These are phyloP conservation scores for Microctenopoma stevenorrisi DNA, from an alignment of 2,797 vertebrate genomes.

Conservation along the genomic window DNA sequence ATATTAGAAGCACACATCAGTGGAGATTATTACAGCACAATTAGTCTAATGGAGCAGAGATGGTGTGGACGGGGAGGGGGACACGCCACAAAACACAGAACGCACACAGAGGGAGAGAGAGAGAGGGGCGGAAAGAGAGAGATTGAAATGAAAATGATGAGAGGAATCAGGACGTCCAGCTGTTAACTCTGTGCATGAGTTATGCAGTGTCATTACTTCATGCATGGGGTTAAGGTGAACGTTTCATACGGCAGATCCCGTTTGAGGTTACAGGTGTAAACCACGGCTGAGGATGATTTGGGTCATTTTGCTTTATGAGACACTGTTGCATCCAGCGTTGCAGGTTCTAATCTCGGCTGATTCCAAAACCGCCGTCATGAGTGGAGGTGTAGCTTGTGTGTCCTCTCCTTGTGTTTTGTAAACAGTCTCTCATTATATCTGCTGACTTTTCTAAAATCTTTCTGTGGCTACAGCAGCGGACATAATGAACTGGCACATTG, in stretches of 20 bases:
- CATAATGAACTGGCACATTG: slow-evolving; percentile 57
- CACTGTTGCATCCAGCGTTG: slow-evolving; percentile 4
- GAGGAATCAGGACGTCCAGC: slow-evolving; percentile 72
- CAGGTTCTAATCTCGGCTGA: slow-evolving; percentile 15
- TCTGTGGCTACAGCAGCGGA: slow-evolving; percentile 41
- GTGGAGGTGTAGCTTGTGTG: background rate
- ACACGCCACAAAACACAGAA: slow-evolving; percentile 34
- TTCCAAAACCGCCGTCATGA: slow-evolving; percentile 14
- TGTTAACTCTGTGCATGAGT: slow-evolving; percentile 63
- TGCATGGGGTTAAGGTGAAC: slow-evolving; percentile 24
- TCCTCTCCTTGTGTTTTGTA: slow-evolving; percentile 12
- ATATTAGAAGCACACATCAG: slow-evolving; percentile 85
- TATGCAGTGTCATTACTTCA: slow-evolving; percentile 56
- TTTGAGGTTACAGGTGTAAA: slow-evolving; percentile 42
- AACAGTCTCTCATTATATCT: slow-evolving; percentile 18
- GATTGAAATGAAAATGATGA: slow-evolving; percentile 76
- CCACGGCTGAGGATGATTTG: slow-evolving; percentile 7
- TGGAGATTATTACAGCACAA: slow-evolving; percentile 86
- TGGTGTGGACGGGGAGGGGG: slow-evolving; percentile 69
- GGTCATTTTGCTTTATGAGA: slow-evolving; percentile 28
- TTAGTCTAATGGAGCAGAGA: slow-evolving; percentile 87
- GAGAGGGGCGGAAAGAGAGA: slow-evolving; percentile 28
- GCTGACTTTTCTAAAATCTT: slow-evolving; percentile 42
- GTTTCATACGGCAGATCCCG: slow-evolving; percentile 30
- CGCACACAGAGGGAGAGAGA: slow-evolving; percentile 3